Percentiles rank a stretch among this genome's conserved stretches.
phyloP scores from a whole-genome alignment of 2,888 invertebrate species.

The Orthosia gracilis region DNA sequence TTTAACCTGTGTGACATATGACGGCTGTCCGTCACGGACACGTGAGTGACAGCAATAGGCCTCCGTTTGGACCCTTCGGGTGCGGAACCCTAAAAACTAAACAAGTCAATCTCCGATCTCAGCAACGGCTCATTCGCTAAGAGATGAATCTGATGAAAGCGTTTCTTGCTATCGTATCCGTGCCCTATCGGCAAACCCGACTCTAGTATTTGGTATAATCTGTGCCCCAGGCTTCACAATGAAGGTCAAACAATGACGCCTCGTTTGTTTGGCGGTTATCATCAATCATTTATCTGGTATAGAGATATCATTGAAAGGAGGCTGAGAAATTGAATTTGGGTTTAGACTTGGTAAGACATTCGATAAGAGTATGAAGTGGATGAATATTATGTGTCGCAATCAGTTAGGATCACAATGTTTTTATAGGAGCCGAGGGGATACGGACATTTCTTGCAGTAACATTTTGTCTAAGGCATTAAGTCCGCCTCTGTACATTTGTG shows the following conservation, averaged over 20 bases:
- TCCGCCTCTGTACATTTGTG: no score
- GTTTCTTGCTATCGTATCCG: slow-evolving; percentile 57
- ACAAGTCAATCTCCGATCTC: slow-evolving; percentile 14
- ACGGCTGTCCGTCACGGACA: no score
- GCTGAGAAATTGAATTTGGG: slow-evolving; percentile 46
- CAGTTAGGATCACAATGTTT: neutral
- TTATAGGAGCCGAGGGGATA: neutral
- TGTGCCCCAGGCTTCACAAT: slow-evolving; percentile 54
- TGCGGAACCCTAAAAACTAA: neutral
- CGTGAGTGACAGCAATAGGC: no score
- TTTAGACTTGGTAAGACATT: slow-evolving; percentile 5
- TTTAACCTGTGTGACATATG: no score
- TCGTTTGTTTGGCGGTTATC: slow-evolving; percentile 46
- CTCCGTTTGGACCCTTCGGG: no score
- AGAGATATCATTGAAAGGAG: slow-evolving; percentile 38
- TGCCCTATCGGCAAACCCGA: slow-evolving; percentile 68
- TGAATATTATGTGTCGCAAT: neutral
- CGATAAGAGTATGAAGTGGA: slow-evolving; percentile 6
- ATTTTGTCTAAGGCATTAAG: no score
- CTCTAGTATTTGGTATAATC: slow-evolving; percentile 1
- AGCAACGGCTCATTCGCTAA: slow-evolving; percentile 18
- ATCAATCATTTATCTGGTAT: slow-evolving; percentile 52
- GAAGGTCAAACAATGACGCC: slow-evolving; percentile 56
- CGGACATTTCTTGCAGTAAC: neutral
- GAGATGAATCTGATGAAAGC: slow-evolving; percentile 65